Evolutionary conservation across 1,140 invertebrate species (phyloP).

Genomic region (Mactra quadrangularis): DNA sequence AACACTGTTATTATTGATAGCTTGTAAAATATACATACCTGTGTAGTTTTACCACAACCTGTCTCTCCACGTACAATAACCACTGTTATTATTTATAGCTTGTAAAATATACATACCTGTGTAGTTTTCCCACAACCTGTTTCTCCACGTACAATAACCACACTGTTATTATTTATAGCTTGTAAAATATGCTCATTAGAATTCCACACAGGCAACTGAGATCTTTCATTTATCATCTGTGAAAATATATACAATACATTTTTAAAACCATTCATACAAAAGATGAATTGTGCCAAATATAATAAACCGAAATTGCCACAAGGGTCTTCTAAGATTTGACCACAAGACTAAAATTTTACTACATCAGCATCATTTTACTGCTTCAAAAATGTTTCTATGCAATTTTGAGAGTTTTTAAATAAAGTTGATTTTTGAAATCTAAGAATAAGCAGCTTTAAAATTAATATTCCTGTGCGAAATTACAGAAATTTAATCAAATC

Average conservation of each 20-base stretch:
- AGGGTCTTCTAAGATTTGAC: too few relatives aligned
- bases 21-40: conserved; percentile 69
- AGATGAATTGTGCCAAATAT: too few relatives aligned
- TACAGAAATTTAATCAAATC: too few relatives aligned
- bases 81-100: conserved; percentile 74
- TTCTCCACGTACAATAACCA: conserved; percentile 82
- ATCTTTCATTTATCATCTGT: conserved; percentile 88
- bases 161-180: conserved; percentile 74
- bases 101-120: conserved; percentile 72
- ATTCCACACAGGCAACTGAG: conserved; percentile 90
- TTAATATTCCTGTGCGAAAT: too few relatives aligned
- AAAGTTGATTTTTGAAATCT: too few relatives aligned
- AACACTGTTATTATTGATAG: conserved; percentile 74
- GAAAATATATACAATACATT: conserved; percentile 9
- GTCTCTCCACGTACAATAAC: conserved; percentile 82
- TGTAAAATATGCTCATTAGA: conserved; percentile 86
- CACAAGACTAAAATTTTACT: too few relatives aligned
- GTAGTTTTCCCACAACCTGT: conserved; percentile 84
- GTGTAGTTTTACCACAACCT: conserved; percentile 84
- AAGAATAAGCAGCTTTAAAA: too few relatives aligned
- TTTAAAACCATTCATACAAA: background rate
- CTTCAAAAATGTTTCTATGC: too few relatives aligned
- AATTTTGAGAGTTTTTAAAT: too few relatives aligned
- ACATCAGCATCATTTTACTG: too few relatives aligned
- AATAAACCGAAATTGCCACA: too few relatives aligned